These are phyloP conservation scores for Percina caprodes DNA, from an alignment of 2,113 vertebrate genomes.

Conservation along the genomic window DNA sequence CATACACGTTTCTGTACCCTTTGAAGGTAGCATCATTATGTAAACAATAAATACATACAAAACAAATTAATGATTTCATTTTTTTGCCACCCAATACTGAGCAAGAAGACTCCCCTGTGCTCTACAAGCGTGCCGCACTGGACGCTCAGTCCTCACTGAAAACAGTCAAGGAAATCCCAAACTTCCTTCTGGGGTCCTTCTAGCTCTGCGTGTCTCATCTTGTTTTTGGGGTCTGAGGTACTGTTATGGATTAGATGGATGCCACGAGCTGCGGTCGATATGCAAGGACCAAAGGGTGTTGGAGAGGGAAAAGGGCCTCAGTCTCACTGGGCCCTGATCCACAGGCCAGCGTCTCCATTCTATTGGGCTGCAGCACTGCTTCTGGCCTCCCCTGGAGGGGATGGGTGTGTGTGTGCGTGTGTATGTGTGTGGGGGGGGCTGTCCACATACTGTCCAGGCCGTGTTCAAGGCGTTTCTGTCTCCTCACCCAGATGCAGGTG, in stretches of 20 bases:
- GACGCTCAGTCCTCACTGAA: conserved; percentile 31
- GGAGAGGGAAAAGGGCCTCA: conserved; percentile 16
- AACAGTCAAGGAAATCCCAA: conserved; percentile 48
- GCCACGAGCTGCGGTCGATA: conserved; percentile 38
- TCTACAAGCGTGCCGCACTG: conserved; percentile 3
- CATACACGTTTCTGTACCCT: conserved; percentile 81
- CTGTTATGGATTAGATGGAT: conserved; percentile 41
- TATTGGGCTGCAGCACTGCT: conserved; percentile 28
- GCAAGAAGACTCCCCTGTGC: conserved; percentile 17
- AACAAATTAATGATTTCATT: conserved; percentile 48
- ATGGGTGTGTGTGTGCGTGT: neutral
- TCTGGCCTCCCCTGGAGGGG: conserved; percentile 9
- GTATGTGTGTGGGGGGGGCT: neutral
- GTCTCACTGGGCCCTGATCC: conserved; percentile 45
- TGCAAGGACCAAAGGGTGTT: conserved; percentile 35
- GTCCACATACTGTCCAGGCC: conserved; percentile 40
- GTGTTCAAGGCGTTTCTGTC: conserved; percentile 29
- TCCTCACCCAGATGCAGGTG: conserved; percentile 44
- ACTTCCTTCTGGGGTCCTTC: conserved; percentile 37
- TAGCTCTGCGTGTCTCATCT: conserved; percentile 34
- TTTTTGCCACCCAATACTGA: conserved; percentile 58
- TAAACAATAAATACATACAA: conserved; percentile 84
- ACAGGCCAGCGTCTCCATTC: conserved; percentile 33
- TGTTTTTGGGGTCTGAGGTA: conserved; percentile 65
- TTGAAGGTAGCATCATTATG: conserved; percentile 80